Conservation (phyloP, 2,888 invertebrate species). For the Scelioninae gen. 1 region DNA sequence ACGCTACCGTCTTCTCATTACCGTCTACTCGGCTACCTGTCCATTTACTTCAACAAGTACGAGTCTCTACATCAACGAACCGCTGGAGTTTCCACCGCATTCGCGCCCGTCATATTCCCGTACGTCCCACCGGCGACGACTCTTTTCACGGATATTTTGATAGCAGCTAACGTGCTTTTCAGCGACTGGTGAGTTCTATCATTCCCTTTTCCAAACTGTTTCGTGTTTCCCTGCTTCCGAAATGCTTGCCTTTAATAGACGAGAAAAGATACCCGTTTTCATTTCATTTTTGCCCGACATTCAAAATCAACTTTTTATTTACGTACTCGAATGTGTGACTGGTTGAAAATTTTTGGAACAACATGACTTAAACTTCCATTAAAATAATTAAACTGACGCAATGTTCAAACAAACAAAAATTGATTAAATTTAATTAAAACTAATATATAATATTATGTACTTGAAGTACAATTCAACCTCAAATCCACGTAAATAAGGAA, state of each 20-base stretch:
- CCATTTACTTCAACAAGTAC: slow-evolving; percentile 81
- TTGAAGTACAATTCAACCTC: too few relatives aligned
- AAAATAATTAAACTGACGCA: too few relatives aligned
- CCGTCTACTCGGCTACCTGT: slow-evolving; percentile 81
- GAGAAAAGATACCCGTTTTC: slow-evolving; percentile 2
- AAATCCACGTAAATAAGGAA: too few relatives aligned
- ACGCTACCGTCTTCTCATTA: slow-evolving; percentile 79
- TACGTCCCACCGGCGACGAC: slow-evolving; percentile 82
- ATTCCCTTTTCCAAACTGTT: slow-evolving; percentile 8
- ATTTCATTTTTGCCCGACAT: slow-evolving; percentile 14
- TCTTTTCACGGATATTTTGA: slow-evolving; percentile 81
- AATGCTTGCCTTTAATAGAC: slow-evolving; percentile 14
- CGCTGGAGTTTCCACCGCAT: slow-evolving; percentile 81
- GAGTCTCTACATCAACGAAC: slow-evolving; percentile 80
- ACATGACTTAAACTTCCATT: too few relatives aligned
- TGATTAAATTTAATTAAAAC: too few relatives aligned
- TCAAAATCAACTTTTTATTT: slow-evolving; percentile 1
- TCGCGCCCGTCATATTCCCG: slow-evolving; percentile 83
- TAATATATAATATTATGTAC: too few relatives aligned
- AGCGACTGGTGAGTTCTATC: slow-evolving; percentile 80
- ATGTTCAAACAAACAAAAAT: too few relatives aligned
- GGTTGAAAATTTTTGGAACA: not conserved
- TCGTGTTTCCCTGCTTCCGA: not conserved
- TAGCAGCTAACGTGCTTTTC: slow-evolving; percentile 79
- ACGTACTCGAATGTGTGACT: not conserved